Evolutionary conservation across 2,797 vertebrate species (phyloP).

Genomic region (Trematomus bernacchii): DNA sequence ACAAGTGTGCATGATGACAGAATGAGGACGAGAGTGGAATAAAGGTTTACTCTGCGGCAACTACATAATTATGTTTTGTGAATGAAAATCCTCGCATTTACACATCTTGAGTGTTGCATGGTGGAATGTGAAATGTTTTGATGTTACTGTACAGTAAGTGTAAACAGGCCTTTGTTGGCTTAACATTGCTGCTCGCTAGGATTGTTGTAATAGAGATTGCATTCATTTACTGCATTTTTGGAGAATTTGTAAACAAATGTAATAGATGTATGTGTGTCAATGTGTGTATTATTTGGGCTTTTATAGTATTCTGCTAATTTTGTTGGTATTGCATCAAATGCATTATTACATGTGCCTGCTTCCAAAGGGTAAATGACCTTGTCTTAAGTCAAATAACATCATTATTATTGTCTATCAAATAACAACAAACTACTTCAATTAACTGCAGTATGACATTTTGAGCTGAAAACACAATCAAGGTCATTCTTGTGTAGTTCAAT

Average conservation of each 20-base stretch:
- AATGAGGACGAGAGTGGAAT: conserved; percentile 70
- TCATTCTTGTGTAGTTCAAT: background rate
- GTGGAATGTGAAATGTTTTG: background rate
- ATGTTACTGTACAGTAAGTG: background rate
- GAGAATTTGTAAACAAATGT: background rate
- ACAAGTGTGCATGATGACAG: conserved; percentile 69
- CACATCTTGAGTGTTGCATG: conserved; percentile 13
- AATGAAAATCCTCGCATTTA: conserved; percentile 49
- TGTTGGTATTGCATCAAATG: background rate
- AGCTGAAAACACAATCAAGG: conserved; percentile 7
- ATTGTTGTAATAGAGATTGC: background rate
- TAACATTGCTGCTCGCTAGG: background rate
- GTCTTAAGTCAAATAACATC: background rate
- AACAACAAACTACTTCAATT: background rate
- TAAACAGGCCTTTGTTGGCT: conserved; percentile 16
- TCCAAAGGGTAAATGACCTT: background rate
- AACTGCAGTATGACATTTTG: background rate
- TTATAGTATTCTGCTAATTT: background rate
- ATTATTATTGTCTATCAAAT: background rate
- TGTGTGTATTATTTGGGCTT: background rate
- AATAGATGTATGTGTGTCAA: background rate
- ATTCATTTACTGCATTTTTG: background rate
- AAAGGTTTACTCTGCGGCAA: conserved; percentile 67
- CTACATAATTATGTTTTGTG: conserved; percentile 75
- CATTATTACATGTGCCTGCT: background rate